Evolutionary conservation across 64 coral and sea anemone species (phyloP).

Genomic region (Pocillopora damicornis): DNA sequence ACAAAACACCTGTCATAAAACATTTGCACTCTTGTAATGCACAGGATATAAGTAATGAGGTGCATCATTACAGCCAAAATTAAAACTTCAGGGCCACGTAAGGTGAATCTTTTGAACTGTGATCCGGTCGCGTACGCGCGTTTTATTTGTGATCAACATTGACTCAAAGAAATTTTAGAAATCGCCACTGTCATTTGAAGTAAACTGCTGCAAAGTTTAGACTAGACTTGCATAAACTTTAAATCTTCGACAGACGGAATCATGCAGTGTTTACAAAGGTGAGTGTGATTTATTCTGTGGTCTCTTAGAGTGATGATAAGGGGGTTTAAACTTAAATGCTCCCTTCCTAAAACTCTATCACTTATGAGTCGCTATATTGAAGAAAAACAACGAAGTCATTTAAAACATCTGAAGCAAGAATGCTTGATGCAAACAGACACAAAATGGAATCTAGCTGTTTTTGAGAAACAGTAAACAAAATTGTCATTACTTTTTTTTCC

Average conservation of each 20-base stretch:
- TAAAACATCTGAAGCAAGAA: not conserved
- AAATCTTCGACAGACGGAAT: not conserved
- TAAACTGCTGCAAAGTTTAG: too few relatives aligned
- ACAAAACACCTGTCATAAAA: constrained; percentile 8
- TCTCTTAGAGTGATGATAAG: not conserved
- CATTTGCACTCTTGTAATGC: constrained; percentile 8
- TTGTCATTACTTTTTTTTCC: not conserved
- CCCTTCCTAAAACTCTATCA: not conserved
- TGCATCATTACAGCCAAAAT: not conserved
- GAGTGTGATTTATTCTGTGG: not conserved
- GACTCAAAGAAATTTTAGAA: not conserved
- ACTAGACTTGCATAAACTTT: not conserved
- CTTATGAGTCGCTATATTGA: not conserved
- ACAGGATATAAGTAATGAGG: not conserved
- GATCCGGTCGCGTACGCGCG: not conserved
- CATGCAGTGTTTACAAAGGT: constrained; percentile 19
- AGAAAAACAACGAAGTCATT: not conserved
- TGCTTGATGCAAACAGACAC: constrained; percentile 4
- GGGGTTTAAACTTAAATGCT: not conserved
- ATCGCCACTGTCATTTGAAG: too few relatives aligned
- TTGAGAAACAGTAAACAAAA: not conserved
- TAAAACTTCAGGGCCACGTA: not conserved
- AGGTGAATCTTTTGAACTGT: not conserved
- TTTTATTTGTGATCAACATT: not conserved
- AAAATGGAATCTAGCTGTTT: constrained; percentile 22